These are phyloP conservation scores for Hylyphantes graminicola DNA, from an alignment of 1,140 invertebrate species.

Conservation along the genomic window DNA sequence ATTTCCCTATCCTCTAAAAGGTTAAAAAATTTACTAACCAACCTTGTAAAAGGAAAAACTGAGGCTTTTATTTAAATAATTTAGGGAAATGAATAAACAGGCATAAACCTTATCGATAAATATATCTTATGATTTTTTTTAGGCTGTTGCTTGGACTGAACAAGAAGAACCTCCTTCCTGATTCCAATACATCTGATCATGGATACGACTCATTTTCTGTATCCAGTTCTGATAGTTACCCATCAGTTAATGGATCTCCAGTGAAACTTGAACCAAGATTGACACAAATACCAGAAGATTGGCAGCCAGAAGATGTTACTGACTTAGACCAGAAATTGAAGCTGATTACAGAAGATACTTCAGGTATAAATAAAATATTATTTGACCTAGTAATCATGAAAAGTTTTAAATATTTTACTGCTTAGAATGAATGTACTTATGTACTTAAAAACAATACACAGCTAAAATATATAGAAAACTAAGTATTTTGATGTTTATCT, in stretches of 20 bases:
- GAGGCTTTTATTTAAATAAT: neutral
- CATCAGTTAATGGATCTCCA: constrained; percentile 60
- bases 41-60: neutral
- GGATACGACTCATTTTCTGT: constrained; percentile 93
- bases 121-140: constrained; percentile 12
- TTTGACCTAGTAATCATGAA: neutral
- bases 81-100: neutral
- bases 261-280: constrained; percentile 35
- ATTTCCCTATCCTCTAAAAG: neutral
- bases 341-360: constrained; percentile 39
- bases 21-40: neutral
- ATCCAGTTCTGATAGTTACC: constrained; percentile 87
- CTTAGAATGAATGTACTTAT: neutral
- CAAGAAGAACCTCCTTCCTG: constrained; percentile 39
- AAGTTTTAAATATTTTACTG: neutral
- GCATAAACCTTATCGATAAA: too few relatives aligned
- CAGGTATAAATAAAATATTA: constrained; percentile 17
- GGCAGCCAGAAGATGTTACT: constrained; percentile 28
- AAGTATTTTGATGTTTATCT: neutral
- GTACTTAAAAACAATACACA: neutral
- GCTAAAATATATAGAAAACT: neutral
- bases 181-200: constrained; percentile 72
- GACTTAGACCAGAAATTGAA: constrained; percentile 50
- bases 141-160: constrained; percentile 52
- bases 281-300: constrained; percentile 62